A percentile compares a stretch with the other conserved stretches of the same genome.
Conservation (phyloP, 2,888 invertebrate genomes). For the Philhelius pedissequus region DNA sequence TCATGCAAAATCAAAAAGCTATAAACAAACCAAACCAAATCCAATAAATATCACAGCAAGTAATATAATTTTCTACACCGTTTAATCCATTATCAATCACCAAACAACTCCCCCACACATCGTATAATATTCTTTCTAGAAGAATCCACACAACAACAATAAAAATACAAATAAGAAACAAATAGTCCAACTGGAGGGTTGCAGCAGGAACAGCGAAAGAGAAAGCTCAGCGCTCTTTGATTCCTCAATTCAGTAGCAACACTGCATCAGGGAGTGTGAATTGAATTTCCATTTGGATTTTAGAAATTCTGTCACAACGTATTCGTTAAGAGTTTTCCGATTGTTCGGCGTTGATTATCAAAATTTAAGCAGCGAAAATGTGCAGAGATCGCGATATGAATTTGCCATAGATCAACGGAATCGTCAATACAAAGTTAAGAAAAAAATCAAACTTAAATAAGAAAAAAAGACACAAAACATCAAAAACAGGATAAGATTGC, state of each 20-base stretch:
- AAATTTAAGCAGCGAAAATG: constrained; percentile 79
- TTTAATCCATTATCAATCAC: not conserved
- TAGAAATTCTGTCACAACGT: constrained; percentile 78
- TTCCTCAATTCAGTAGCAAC: constrained; percentile 1
- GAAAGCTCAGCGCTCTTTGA: not conserved
- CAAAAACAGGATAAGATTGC: constrained; percentile 29
- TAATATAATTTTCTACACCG: not conserved
- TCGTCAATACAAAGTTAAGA: constrained; percentile 78
- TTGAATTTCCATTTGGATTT: constrained; percentile 61
- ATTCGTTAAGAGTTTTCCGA: constrained; percentile 78
- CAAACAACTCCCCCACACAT: not conserved
- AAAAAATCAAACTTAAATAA: constrained; percentile 77
- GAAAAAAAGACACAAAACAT: constrained; percentile 13
- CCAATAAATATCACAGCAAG: not conserved
- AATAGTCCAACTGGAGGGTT: constrained; percentile 22
- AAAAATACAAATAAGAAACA: not conserved
- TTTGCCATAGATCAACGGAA: constrained; percentile 79
- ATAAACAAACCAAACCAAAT: not conserved
- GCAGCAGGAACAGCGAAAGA: constrained; percentile 11
- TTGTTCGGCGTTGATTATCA: constrained; percentile 77
- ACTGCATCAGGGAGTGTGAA: constrained; percentile 44
- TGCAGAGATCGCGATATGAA: constrained; percentile 80
- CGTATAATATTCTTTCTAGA: not conserved
- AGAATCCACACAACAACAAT: not conserved
- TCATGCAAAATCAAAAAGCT: constrained; percentile 10